These are phyloP conservation scores for Karalla daura DNA, from an alignment of 2,797 vertebrate species.

Conservation along the genomic window DNA sequence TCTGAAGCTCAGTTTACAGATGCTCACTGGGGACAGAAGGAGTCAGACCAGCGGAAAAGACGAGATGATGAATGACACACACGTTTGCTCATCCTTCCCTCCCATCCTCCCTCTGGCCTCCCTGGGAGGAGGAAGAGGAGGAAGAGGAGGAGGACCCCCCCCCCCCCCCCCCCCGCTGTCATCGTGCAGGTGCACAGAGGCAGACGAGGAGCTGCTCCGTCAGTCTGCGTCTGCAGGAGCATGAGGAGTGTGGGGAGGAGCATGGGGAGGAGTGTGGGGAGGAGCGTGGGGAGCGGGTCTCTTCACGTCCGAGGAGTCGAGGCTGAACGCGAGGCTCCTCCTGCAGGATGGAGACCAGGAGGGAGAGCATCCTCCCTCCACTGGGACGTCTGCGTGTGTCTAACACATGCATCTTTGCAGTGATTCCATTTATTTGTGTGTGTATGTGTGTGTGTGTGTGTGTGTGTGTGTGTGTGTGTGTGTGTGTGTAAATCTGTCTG, in stretches of 20 bases:
- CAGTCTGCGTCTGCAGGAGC: no score
- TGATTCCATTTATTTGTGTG: constrained; percentile 17
- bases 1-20: constrained; percentile 25
- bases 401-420: constrained; percentile 14
- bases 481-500: constrained; percentile 22
- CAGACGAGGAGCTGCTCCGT: no score
- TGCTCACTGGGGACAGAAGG: constrained; percentile 19
- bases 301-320: constrained; percentile 47
- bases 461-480: constrained; percentile 22
- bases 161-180: no score
- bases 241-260: no score
- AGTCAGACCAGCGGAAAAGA: constrained; percentile 59
- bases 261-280: constrained; percentile 46
- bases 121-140: constrained; percentile 50
- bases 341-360: constrained; percentile 26
- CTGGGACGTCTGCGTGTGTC: constrained; percentile 3
- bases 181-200: constrained; percentile 43
- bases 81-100: constrained; percentile 17
- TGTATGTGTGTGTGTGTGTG: constrained; percentile 16
- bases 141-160: no score
- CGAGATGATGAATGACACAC: constrained; percentile 66
- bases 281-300: constrained; percentile 40
- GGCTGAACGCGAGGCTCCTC: constrained; percentile 31
- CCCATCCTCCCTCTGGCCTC: constrained; percentile 20
- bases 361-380: not conserved